Evolutionary conservation across 2,888 invertebrate species (phyloP).

Genomic region (Polydesmus complanatus): DNA sequence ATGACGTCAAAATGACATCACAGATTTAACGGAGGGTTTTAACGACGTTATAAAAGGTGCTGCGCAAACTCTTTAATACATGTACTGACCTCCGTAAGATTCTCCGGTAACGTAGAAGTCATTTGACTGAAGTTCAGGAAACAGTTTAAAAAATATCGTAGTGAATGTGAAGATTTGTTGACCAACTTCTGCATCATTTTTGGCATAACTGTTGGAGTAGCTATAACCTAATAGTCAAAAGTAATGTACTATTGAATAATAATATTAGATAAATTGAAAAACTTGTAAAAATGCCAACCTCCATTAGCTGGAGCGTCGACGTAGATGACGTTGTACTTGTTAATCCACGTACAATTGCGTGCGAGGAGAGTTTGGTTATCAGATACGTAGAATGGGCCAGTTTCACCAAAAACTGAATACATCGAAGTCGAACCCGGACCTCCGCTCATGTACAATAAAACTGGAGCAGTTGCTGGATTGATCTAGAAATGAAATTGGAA

Average conservation of each 20-base stretch:
- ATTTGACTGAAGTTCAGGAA: background rate
- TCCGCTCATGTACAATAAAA: background rate
- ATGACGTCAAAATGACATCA: too few species aligned
- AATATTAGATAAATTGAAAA: too few species aligned
- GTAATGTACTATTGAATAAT: too few species aligned
- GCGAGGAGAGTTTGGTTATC: background rate
- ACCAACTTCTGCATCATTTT: background rate
- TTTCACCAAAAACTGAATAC: background rate
- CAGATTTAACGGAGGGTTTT: too few species aligned
- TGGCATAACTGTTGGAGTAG: background rate
- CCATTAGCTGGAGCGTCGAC: background rate
- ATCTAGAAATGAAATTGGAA: background rate
- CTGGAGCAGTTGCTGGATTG: background rate
- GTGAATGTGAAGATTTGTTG: background rate
- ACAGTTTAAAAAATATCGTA: background rate
- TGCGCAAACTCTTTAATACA: too few species aligned
- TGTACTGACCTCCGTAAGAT: background rate
- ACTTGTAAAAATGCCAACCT: too few species aligned
- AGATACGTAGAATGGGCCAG: constrained; percentile 1
- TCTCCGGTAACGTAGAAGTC: background rate
- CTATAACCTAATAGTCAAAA: too few species aligned
- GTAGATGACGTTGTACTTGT: background rate
- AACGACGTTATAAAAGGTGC: too few species aligned
- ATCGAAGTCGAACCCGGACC: background rate
- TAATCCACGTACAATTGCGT: background rate